phyloP scores from a whole-genome alignment of 2,113 vertebrate species.

The Gopherus evgoodei region DNA sequence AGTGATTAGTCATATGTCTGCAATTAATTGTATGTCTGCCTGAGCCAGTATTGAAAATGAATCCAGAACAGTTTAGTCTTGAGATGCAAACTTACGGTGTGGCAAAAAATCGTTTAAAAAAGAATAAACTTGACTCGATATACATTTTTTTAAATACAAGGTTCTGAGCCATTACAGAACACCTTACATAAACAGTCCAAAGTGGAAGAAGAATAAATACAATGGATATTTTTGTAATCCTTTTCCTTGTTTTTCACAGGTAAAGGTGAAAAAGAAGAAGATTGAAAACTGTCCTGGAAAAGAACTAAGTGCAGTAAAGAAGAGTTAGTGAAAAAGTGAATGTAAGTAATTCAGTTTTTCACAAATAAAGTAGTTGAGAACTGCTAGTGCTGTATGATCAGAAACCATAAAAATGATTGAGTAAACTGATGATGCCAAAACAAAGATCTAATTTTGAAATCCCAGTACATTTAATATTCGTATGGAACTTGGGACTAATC shows the following conservation, averaged over 20 bases:
- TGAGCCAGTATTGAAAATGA: not conserved
- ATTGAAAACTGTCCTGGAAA: slow-evolving; percentile 62
- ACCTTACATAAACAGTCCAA: slow-evolving; percentile 49
- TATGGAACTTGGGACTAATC: not conserved
- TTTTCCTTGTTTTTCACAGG: slow-evolving; percentile 46
- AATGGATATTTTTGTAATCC: slow-evolving; percentile 42
- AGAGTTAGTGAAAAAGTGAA: slow-evolving; percentile 55
- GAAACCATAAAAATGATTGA: not conserved
- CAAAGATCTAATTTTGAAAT: not conserved
- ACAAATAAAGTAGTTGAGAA: not conserved
- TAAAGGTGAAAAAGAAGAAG: slow-evolving; percentile 10
- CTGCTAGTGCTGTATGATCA: slow-evolving; percentile 21
- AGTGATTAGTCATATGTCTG: slow-evolving; percentile 64
- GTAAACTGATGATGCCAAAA: not conserved
- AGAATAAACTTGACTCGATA: slow-evolving; percentile 38
- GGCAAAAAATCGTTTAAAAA: slow-evolving; percentile 53
- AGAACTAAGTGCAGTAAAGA: slow-evolving; percentile 64
- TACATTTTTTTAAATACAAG: not conserved
- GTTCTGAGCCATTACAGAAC: slow-evolving; percentile 13
- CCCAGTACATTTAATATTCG: not conserved
- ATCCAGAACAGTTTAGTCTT: slow-evolving; percentile 43
- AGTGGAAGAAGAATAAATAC: slow-evolving; percentile 27
- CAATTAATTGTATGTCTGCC: slow-evolving; percentile 49
- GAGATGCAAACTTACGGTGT: slow-evolving; percentile 37
- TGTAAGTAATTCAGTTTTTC: slow-evolving; percentile 60